Evolutionary conservation across 2,113 vertebrate genomes (phyloP), one percentile per base, ranked within the genome.

Genomic region (Noturus placidus): DNA sequence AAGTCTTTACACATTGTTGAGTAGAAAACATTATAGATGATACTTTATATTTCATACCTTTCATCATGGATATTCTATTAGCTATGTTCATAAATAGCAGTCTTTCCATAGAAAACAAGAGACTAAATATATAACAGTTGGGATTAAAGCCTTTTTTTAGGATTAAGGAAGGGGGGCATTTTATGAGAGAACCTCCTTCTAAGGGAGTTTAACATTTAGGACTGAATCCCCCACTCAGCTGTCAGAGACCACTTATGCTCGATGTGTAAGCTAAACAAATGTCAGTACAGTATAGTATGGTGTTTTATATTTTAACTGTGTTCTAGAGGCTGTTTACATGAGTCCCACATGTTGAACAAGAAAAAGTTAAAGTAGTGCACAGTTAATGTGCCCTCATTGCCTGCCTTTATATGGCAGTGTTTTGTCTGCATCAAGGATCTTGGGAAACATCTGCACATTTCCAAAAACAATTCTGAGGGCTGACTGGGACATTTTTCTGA

Each of bases 391-490:
- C 5, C 70, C 87, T 88, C 17, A 86, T 88, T 89, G 87, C 82
- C 80, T 92, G 88, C 89, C 93, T 94, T 94, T 92, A 93, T 92
- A 93, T 92, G 93, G 93, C 91, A 92, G 90, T 88, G 56, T 93
- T 94, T 92, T 88, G 89, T 92, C 89, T 92, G 89, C 70, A 74
- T 54, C 6, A 4, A 85, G 87, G 87, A 91, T 88, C 89, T 88
- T 89, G 89, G 89, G 87, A 91, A 91, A 90, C 52, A 89, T 90
- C 72, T 88, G 88, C 56, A 84, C 86, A 63, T 90, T 90, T 91
- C 85, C 79, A 88, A 91, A 91, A 92, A 91, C 89, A 92, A 92
- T 91, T 90, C 89, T 33, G 38, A 85, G 81, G 86, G 86, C 88
- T 90, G 86, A 76, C 83, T 57, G 72, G 59, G 1, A 83, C 65